phyloP scores from a whole-genome alignment of 2,797 vertebrate species.

The Takifugu rubripes region DNA sequence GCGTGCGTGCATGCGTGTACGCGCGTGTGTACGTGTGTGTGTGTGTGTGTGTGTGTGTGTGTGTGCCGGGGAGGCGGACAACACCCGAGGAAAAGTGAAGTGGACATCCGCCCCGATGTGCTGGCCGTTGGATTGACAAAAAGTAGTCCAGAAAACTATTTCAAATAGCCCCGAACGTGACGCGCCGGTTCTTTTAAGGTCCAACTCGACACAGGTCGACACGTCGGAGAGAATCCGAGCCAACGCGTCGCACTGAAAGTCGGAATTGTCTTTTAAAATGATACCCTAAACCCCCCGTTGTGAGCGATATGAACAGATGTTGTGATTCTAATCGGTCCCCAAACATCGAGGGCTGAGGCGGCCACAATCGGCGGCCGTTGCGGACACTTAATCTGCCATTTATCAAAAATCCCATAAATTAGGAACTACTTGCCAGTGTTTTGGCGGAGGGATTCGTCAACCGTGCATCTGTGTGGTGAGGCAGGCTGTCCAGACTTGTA shows the following conservation, averaged over 20 bases:
- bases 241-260: not conserved
- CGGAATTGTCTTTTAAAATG: not conserved
- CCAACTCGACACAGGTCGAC: no score
- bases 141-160: conserved; percentile 62
- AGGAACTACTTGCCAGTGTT: conserved; percentile 76
- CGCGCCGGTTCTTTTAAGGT: no score
- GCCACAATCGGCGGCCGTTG: not conserved
- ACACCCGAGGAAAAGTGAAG: conserved; percentile 62
- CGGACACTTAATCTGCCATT: conserved; percentile 36
- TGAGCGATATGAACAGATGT: not conserved
- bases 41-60: not conserved
- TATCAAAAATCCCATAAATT: conserved; percentile 55
- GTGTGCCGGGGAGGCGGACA: conserved; percentile 61
- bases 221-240: no score
- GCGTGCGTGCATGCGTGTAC: not conserved
- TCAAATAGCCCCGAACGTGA: not conserved
- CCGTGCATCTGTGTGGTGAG: conserved; percentile 75
- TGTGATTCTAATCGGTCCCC: not conserved
- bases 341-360: not conserved
- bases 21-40: not conserved
- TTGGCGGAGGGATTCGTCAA: conserved; percentile 76
- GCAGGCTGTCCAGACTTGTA: conserved; percentile 77
- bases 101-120: conserved; percentile 71
- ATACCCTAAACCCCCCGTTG: not conserved
- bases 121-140: conserved; percentile 69